Conservation (phyloP, 2,888 invertebrate species). For the Metalampra italica region DNA sequence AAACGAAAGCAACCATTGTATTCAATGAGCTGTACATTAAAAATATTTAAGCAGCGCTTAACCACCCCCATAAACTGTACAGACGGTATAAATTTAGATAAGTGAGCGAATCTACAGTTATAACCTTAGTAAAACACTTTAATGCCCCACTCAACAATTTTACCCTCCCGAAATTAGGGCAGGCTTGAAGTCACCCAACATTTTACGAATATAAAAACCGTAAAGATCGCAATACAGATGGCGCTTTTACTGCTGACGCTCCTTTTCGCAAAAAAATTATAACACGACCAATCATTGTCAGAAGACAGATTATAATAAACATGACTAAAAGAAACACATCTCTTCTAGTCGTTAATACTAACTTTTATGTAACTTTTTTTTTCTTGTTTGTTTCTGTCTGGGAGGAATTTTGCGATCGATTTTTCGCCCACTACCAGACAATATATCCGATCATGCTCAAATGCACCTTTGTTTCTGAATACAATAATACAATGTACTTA, state of each 20-base stretch:
- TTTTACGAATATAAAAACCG: slow-evolving; percentile 3
- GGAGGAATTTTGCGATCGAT: too few relatives aligned
- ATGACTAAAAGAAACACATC: too few relatives aligned
- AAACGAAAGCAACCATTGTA: not conserved
- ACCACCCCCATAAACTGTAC: not conserved
- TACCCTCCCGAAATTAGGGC: not conserved
- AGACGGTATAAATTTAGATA: slow-evolving; percentile 11
- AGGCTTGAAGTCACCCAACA: not conserved
- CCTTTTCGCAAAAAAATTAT: too few relatives aligned
- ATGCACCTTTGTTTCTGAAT: too few relatives aligned
- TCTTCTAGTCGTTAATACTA: too few relatives aligned
- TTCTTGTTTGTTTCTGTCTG: too few relatives aligned
- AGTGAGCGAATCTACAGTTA: slow-evolving; percentile 1
- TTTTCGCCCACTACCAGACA: too few relatives aligned
- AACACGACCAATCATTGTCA: too few relatives aligned
- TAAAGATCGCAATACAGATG: slow-evolving; percentile 1
- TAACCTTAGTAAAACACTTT: slow-evolving; percentile 10
- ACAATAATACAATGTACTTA: too few relatives aligned
- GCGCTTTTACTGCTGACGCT: not conserved
- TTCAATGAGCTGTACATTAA: not conserved
- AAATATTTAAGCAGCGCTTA: not conserved
- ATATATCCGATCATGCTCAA: too few relatives aligned
- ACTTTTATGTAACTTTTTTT: too few relatives aligned
- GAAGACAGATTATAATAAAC: too few relatives aligned
- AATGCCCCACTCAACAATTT: slow-evolving; percentile 9